Evolutionary conservation across 1,140 invertebrate species (phyloP).

Genomic region (Drosophila nebulosa): DNA sequence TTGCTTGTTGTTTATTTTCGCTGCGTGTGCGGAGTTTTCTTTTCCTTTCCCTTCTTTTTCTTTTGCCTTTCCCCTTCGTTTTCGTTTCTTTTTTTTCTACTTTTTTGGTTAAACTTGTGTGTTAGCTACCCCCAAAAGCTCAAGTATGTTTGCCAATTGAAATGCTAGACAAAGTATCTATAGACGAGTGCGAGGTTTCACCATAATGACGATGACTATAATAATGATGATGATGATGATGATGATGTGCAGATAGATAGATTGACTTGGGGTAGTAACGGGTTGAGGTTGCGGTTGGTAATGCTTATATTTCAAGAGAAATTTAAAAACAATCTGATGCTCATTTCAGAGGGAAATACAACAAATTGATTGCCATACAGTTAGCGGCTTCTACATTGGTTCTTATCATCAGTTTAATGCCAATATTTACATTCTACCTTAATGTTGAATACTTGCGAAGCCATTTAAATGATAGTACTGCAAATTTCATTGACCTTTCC

Average conservation of each 20-base stretch:
- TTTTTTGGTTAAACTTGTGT: constrained; percentile 29
- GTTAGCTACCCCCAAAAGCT: constrained; percentile 44
- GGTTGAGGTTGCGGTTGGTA: background rate
- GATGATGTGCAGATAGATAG: constrained; percentile 39
- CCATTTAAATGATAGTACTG: no score
- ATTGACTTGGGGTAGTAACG: constrained; percentile 10
- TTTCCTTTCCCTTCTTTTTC: constrained; percentile 12
- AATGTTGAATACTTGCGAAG: no score
- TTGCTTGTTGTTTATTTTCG: constrained; percentile 64
- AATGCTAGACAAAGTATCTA: constrained; percentile 79
- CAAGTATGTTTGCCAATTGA: constrained; percentile 77
- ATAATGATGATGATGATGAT: constrained; percentile 32
- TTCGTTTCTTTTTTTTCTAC: background rate
- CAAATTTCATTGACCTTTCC: no score
- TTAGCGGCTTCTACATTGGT: no score
- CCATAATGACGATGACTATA: constrained; percentile 28
- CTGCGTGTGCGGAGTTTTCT: constrained; percentile 57
- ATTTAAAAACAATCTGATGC: constrained; percentile 20
- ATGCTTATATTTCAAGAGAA: background rate
- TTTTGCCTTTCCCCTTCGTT: constrained; percentile 1
- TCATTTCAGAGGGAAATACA: constrained; percentile 17
- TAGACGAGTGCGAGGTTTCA: constrained; percentile 14
- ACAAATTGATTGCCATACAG: background rate
- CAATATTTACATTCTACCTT: no score
- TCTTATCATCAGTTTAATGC: no score